Evolutionary conservation across 2,797 vertebrate species (phyloP).

Genomic region (Aselliscus stoliczkanus): DNA sequence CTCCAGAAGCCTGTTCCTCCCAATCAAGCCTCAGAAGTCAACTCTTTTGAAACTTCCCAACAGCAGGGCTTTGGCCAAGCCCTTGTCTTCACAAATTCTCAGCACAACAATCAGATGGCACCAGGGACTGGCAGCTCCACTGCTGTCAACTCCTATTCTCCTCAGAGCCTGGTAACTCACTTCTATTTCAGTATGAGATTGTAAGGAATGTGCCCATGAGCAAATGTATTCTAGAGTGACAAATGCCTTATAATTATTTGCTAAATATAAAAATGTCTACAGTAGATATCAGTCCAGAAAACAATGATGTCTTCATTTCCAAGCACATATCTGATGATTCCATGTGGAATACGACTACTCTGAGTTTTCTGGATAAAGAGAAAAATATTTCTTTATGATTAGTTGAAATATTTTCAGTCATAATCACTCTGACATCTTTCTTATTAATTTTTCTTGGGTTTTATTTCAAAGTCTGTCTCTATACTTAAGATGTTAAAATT

Average conservation of each 20-base stretch:
- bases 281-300: conserved; percentile 45
- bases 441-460: background rate
- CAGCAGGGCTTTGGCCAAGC: conserved; percentile 91
- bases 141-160: conserved; percentile 89
- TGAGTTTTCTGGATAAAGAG: conserved; percentile 68
- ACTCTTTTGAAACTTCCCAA: conserved; percentile 85
- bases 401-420: background rate
- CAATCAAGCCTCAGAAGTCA: conserved; percentile 81
- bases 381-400: background rate
- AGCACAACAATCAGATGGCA: conserved; percentile 86
- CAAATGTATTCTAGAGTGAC: background rate
- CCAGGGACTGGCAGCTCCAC: conserved; percentile 82
- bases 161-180: conserved; percentile 91
- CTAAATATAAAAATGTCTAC: conserved; percentile 15
- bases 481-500: background rate
- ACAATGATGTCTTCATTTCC: conserved; percentile 73
- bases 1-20: conserved; percentile 90
- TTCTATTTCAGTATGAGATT: conserved; percentile 5
- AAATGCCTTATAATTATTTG: background rate
- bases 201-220: background rate
- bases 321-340: conserved; percentile 74
- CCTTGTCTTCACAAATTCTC: conserved; percentile 96
- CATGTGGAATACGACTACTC: conserved; percentile 68
- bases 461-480: background rate
- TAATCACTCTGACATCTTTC: background rate